Conservation (phyloP, 2,797 vertebrate species). For the Helarctos malayanus region DNA sequence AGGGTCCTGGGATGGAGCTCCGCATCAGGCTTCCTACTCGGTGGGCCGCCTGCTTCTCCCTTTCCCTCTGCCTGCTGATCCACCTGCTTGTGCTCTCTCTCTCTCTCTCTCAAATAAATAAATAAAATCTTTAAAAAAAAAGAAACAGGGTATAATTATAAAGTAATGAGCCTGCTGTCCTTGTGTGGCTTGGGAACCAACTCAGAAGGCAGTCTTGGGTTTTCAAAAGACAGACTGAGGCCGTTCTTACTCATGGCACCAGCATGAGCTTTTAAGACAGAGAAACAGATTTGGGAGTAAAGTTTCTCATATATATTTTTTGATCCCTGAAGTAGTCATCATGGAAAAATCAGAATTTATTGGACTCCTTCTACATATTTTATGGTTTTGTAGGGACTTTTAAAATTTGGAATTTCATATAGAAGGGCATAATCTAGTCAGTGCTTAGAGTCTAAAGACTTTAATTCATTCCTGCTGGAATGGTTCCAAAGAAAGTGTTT, state of each 20-base stretch:
- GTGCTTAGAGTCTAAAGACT: slow-evolving; percentile 45
- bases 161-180: neutral
- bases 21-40: neutral
- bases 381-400: neutral
- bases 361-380: neutral
- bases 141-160: slow-evolving; percentile 15
- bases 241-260: slow-evolving; percentile 11
- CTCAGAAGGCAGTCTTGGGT: neutral
- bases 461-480: slow-evolving; percentile 48
- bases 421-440: neutral
- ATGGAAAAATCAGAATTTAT: slow-evolving; percentile 41
- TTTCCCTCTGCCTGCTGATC: neutral
- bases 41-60: neutral
- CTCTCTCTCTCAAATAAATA: neutral
- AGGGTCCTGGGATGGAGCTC: neutral
- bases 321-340: neutral
- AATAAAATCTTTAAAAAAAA: neutral
- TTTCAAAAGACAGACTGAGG: slow-evolving; percentile 3
- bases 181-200: neutral
- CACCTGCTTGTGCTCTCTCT: neutral
- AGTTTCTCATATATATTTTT: slow-evolving; percentile 7
- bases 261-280: neutral
- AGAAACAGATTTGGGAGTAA: neutral
- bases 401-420: slow-evolving; percentile 24
- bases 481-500: slow-evolving; percentile 44